Percentiles rank a stretch among this genome's conserved stretches.
Evolutionary conservation across 2,888 invertebrate genomes (phyloP).

Genomic region (Cheilosia soror): DNA sequence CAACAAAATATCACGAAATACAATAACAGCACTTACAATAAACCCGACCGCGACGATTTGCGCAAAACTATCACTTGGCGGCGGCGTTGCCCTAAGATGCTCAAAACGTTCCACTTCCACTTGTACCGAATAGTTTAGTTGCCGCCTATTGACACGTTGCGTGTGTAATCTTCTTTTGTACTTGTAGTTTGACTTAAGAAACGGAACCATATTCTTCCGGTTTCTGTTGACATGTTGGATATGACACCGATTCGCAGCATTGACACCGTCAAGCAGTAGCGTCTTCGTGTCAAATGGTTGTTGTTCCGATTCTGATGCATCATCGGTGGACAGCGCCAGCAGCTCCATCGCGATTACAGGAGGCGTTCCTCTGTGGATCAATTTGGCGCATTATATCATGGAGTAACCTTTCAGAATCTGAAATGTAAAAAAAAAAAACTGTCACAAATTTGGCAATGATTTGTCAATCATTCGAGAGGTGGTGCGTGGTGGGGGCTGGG

Average conservation of each 20-base stretch:
- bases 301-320: slow-evolving; percentile 50
- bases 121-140: slow-evolving; percentile 51
- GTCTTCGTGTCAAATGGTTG: slow-evolving; percentile 50
- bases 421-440: slow-evolving; percentile 32
- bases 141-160: slow-evolving; percentile 7
- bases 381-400: slow-evolving; percentile 63
- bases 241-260: slow-evolving; percentile 59
- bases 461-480: slow-evolving; percentile 40
- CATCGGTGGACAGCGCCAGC: slow-evolving; percentile 55
- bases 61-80: slow-evolving; percentile 68
- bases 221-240: slow-evolving; percentile 62
- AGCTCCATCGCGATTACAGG: slow-evolving; percentile 47
- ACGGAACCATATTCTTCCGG: slow-evolving; percentile 76
- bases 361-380: slow-evolving; percentile 32
- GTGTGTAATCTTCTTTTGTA: slow-evolving; percentile 82
- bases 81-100: slow-evolving; percentile 44
- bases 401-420: slow-evolving; percentile 43
- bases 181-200: slow-evolving; percentile 83
- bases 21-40: slow-evolving; percentile 62
- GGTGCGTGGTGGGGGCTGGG: too few species aligned
- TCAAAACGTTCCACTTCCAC: slow-evolving; percentile 59
- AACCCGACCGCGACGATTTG: slow-evolving; percentile 60
- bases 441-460: slow-evolving; percentile 12
- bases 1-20: slow-evolving; percentile 72
- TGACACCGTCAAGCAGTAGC: slow-evolving; percentile 26